A percentile compares a stretch with the other conserved stretches of the same genome.
Conservation (phyloP, 2,113 vertebrate species). For the Scophthalmus maximus region DNA sequence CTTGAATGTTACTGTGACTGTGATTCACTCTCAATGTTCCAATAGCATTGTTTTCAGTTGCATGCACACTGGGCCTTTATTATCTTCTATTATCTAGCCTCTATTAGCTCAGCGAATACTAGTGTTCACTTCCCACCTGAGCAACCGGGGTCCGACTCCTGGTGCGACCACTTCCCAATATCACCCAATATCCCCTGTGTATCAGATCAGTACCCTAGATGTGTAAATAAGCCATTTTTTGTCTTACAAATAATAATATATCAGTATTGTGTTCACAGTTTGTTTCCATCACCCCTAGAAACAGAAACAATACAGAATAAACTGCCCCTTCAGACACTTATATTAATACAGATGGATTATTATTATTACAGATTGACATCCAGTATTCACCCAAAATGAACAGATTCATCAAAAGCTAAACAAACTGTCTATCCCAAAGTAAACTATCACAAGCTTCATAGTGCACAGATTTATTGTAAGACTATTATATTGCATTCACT, state of each 20-base stretch:
- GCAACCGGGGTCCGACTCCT: no score
- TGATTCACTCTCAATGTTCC: neutral
- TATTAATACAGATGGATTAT: neutral
- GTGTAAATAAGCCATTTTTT: neutral
- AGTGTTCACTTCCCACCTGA: no score
- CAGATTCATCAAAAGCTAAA: neutral
- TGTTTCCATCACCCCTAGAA: neutral
- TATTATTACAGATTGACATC: neutral
- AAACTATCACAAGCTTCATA: neutral
- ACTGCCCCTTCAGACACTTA: neutral
- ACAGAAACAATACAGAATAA: neutral
- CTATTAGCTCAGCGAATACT: no score
- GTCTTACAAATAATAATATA: neutral
- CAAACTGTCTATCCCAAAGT: neutral
- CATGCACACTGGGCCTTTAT: neutral
- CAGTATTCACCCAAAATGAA: neutral
- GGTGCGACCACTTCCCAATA: no score
- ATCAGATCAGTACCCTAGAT: no score
- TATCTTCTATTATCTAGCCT: no score
- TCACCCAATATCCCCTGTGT: no score
- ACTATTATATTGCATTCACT: neutral
- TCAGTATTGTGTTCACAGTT: neutral
- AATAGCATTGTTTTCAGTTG: neutral
- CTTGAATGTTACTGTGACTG: neutral
- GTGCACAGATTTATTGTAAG: neutral